These are phyloP conservation scores for Tigriopus californicus DNA, from an alignment of 2,888 invertebrate species.

Conservation along the genomic window DNA sequence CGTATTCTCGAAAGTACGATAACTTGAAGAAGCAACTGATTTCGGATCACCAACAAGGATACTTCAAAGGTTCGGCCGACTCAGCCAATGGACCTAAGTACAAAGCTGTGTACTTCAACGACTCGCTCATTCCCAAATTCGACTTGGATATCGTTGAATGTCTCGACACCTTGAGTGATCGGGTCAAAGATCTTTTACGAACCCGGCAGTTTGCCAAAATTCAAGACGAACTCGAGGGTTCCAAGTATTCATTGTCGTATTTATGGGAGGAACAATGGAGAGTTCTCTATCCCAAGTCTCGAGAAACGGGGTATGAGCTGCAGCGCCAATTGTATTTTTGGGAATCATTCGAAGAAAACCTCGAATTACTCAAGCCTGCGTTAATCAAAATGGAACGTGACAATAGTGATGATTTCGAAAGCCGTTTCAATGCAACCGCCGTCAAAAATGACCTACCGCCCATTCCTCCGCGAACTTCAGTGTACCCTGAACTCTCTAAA, in stretches of 20 bases:
- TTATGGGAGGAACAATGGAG: constrained; percentile 5
- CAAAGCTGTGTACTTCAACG: neutral
- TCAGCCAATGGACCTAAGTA: neutral
- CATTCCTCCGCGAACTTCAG: too few relatives aligned
- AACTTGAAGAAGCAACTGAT: neutral
- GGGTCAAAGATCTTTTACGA: neutral
- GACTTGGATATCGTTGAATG: neutral
- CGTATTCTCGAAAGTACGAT: constrained; percentile 7
- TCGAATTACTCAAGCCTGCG: too few relatives aligned
- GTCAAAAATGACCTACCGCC: too few relatives aligned
- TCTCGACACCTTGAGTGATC: neutral
- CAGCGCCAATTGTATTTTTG: too few relatives aligned
- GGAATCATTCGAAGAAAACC: too few relatives aligned
- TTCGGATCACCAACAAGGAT: neutral
- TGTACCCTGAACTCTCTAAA: too few relatives aligned
- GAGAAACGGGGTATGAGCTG: too few relatives aligned
- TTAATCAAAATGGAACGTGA: too few relatives aligned
- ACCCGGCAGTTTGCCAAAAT: neutral
- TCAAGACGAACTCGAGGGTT: neutral
- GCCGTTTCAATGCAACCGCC: too few relatives aligned
- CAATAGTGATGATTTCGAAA: too few relatives aligned
- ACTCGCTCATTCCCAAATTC: constrained; percentile 1
- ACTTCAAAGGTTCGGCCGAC: neutral
- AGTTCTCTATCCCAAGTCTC: neutral
- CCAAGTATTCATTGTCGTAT: neutral